Conservation (phyloP, 2,888 invertebrate genomes). For the Myopa tessellatipennis region DNA sequence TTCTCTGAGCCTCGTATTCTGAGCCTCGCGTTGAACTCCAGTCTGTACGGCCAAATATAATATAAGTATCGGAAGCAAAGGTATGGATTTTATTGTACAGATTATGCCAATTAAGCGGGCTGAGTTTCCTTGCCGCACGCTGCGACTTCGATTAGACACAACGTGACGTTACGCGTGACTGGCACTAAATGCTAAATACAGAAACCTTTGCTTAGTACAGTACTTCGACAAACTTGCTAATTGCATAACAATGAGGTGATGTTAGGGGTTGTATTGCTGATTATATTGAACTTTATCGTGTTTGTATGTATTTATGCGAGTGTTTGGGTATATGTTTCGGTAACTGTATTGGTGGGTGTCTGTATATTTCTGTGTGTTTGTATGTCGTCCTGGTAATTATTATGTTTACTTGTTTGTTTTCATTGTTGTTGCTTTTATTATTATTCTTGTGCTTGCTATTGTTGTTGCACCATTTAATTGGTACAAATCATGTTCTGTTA, state of each 20-base stretch:
- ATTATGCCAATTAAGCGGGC: too few species aligned
- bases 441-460: constrained; percentile 14
- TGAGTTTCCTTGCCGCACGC: too few species aligned
- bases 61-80: not conserved
- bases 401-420: constrained; percentile 19
- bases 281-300: too few species aligned
- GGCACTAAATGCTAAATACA: constrained; percentile 29
- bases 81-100: too few species aligned
- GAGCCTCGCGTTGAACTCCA: not conserved
- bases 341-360: too few species aligned
- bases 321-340: too few species aligned
- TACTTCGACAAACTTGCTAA: constrained; percentile 43
- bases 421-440: not conserved
- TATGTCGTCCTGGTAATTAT: constrained; percentile 13
- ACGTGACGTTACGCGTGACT: constrained; percentile 16
- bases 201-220: constrained; percentile 31
- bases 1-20: not conserved
- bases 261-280: not conserved
- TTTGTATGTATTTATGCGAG: too few species aligned
- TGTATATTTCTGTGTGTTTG: not conserved
- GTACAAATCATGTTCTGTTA: constrained; percentile 41
- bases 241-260: constrained; percentile 44
- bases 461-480: constrained; percentile 39
- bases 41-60: not conserved
- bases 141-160: constrained; percentile 1